Conservation (phyloP, 2,888 invertebrate genomes). For the Plutella xylostella region DNA sequence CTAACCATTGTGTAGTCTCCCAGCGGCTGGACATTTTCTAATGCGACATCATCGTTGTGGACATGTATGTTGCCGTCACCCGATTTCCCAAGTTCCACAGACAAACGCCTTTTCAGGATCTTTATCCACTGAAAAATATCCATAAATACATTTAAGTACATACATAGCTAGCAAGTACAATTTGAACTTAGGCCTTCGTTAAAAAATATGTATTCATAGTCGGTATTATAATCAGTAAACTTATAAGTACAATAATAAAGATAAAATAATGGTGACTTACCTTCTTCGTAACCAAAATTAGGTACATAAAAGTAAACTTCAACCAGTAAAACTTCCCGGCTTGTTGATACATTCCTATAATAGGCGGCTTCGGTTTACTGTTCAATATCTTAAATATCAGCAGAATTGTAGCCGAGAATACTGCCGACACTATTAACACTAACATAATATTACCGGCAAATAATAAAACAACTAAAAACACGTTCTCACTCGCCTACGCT, state of each 20-base stretch:
- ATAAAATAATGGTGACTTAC: slow-evolving; percentile 31
- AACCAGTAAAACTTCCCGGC: slow-evolving; percentile 58
- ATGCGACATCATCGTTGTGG: slow-evolving; percentile 35
- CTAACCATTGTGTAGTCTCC: slow-evolving; percentile 60
- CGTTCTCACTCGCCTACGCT: too few relatives aligned
- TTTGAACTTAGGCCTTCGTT: too few relatives aligned
- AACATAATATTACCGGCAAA: neutral
- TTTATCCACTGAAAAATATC: slow-evolving; percentile 28
- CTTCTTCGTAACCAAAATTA: slow-evolving; percentile 48
- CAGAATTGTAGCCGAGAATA: slow-evolving; percentile 27
- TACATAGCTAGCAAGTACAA: too few relatives aligned
- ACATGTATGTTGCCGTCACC: slow-evolving; percentile 42
- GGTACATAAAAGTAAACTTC: slow-evolving; percentile 61
- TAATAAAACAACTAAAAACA: neutral
- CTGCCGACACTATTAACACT: slow-evolving; percentile 7
- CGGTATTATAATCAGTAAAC: neutral
- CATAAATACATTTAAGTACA: neutral
- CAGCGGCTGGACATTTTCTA: slow-evolving; percentile 70
- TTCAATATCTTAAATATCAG: slow-evolving; percentile 41
- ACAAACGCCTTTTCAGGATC: slow-evolving; percentile 30
- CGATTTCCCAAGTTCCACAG: slow-evolving; percentile 38
- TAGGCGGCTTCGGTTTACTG: slow-evolving; percentile 37
- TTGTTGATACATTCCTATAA: slow-evolving; percentile 65
- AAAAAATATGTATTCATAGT: neutral
- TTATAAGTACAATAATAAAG: neutral